Evolutionary conservation across 2,888 invertebrate species (phyloP), one percentile per base, ranked within the genome.

Genomic region (Neoaliturus tenellus): DNA sequence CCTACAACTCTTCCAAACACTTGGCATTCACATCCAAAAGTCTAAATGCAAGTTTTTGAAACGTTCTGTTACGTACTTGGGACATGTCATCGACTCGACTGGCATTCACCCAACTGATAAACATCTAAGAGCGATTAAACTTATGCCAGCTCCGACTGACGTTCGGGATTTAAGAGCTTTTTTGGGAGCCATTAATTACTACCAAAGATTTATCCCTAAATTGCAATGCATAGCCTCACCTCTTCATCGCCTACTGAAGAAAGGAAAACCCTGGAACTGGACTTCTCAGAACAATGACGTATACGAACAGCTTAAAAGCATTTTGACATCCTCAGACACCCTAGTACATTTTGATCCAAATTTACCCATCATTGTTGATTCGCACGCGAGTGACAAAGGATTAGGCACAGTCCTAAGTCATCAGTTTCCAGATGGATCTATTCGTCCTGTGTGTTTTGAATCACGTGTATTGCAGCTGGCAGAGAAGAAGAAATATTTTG

Each of bases 311-410:
- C 44, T 44, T 6, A 62, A 62, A 17, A 17, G 14, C 8, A 62
- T 31, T 10, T 17, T 62, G 14, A 20, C 62, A 8, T 62, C 25
- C 3, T 2, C 14, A 2, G n/a, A 4, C 5, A 62, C 31, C 20
- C 14, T 62, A 31, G 31, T 62, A 20, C 62, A 62, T 62, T 62
- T 20, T 62, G 31, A 62, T 17, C 62, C 62, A 62, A 23, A 62
- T 28, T 31, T 62, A 28, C 25, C 62, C n/a, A n/a, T n/a, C n/a
- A n/a, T n/a, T n/a, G n/a, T n/a, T n/a, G n/a, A n/a, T n/a, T n/a
- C n/a, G n/a, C n/a, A n/a, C n/a, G n/a, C n/a, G n/a, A n/a, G n/a
- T n/a, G n/a, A n/a, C n/a, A n/a, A n/a, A n/a, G n/a, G n/a, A n/a
- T n/a, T n/a, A n/a, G n/a, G n/a, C n/a, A n/a, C n/a, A n/a, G n/a